Conservation (phyloP, 2,888 invertebrate species). For the Lypha dubia region DNA sequence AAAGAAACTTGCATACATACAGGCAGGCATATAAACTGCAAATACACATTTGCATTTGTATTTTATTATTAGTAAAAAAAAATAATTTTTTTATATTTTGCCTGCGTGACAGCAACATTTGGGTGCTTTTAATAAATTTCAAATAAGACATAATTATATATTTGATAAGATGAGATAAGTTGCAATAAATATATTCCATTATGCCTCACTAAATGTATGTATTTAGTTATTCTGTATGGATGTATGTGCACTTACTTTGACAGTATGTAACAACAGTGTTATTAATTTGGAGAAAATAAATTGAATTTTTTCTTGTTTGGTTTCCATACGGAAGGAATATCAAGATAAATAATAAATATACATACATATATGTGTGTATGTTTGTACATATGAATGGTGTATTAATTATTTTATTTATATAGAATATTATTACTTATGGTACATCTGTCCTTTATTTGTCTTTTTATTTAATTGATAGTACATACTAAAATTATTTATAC, state of each 20-base stretch:
- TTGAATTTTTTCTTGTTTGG: slow-evolving; percentile 28
- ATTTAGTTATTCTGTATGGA: no score
- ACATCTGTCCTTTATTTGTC: slow-evolving; percentile 43
- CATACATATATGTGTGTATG: no score
- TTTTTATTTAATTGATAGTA: slow-evolving; percentile 1
- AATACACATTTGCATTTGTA: background rate
- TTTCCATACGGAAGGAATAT: slow-evolving; percentile 23
- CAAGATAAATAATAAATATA: slow-evolving; percentile 33
- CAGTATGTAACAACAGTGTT: slow-evolving; percentile 13
- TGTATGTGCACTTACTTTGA: background rate
- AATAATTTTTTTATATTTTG: slow-evolving; percentile 9
- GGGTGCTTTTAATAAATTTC: slow-evolving; percentile 38
- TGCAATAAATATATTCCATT: slow-evolving; percentile 36
- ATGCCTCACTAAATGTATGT: slow-evolving; percentile 4
- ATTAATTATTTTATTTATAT: background rate
- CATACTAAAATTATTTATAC: background rate
- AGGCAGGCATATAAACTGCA: no score
- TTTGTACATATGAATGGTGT: background rate
- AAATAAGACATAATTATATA: slow-evolving; percentile 49
- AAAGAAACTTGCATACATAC: no score
- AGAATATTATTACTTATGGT: slow-evolving; percentile 32
- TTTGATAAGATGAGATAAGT: slow-evolving; percentile 42
- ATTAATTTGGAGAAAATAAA: slow-evolving; percentile 38
- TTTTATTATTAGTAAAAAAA: slow-evolving; percentile 2
- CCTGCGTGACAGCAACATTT: slow-evolving; percentile 49